Conservation (phyloP, 2,797 vertebrate species). For the Halcyon leucocephala region DNA sequence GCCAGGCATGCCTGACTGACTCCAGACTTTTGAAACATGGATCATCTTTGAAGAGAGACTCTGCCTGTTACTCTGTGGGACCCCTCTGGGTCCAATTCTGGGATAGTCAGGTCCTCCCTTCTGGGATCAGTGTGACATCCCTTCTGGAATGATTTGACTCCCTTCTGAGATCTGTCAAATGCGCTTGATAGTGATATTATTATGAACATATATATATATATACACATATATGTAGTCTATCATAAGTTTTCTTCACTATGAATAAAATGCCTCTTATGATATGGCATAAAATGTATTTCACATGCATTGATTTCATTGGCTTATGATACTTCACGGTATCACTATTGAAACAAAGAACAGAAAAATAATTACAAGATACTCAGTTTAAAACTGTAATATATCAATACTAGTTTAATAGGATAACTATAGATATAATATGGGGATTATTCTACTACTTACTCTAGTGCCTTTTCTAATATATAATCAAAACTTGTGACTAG, state of each 20-base stretch:
- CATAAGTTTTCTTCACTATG: neutral
- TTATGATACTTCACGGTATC: neutral
- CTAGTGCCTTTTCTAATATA: neutral
- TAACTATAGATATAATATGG: neutral
- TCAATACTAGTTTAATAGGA: neutral
- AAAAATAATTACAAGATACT: neutral
- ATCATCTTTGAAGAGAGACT: neutral
- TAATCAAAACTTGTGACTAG: neutral
- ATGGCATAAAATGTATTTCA: neutral
- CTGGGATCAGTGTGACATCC: neutral
- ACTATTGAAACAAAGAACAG: neutral
- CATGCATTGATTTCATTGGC: neutral
- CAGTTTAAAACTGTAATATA: neutral
- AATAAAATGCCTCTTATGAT: neutral
- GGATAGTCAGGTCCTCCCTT: neutral
- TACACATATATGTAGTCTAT: neutral
- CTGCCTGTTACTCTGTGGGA: neutral
- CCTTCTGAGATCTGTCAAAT: neutral
- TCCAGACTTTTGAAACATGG: fast-evolving
- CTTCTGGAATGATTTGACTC: neutral
- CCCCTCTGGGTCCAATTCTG: fast-evolving
- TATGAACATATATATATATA: neutral
- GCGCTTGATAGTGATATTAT: fast-evolving
- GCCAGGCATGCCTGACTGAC: neutral
- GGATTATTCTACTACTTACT: neutral